Percentiles rank a stretch among this genome's conserved stretches.
Conservation (phyloP, 1,140 invertebrate genomes). For the Camponotus floridanus region DNA sequence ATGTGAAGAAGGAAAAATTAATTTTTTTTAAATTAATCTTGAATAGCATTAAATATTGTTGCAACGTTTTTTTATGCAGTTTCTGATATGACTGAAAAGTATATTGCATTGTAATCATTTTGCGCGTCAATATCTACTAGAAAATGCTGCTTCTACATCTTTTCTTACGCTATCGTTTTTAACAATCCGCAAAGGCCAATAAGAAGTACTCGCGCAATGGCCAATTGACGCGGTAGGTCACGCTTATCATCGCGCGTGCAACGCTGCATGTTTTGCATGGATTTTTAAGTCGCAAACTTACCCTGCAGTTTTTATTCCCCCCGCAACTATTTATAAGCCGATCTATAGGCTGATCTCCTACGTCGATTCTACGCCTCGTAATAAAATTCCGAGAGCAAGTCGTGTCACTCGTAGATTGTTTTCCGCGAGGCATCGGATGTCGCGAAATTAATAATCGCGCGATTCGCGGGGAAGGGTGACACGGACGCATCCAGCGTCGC, state of each 20-base stretch:
- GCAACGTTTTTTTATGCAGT: too few relatives aligned
- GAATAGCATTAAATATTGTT: background rate
- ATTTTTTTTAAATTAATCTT: background rate
- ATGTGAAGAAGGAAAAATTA: background rate
- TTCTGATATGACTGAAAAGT: background rate
- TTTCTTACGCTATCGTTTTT: constrained; percentile 11
- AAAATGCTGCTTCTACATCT: background rate
- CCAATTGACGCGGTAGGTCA: constrained; percentile 42
- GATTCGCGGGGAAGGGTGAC: constrained; percentile 58
- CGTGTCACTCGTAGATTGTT: constrained; percentile 58
- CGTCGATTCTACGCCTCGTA: constrained; percentile 1
- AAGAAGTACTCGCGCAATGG: constrained; percentile 33
- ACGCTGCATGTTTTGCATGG: constrained; percentile 42
- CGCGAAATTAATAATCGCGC: constrained; percentile 70
- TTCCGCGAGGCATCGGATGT: constrained; percentile 58
- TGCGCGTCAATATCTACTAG: constrained; percentile 2
- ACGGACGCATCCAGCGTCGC: constrained; percentile 79
- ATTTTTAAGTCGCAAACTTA: constrained; percentile 29
- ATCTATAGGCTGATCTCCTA: background rate
- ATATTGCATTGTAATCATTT: constrained; percentile 21
- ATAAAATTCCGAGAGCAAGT: constrained; percentile 3
- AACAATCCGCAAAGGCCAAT: constrained; percentile 40
- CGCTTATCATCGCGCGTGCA: constrained; percentile 37
- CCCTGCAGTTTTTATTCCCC: constrained; percentile 35
- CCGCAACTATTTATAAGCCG: constrained; percentile 1